Percentiles rank a stretch among this genome's conserved stretches.
Evolutionary conservation across 2,888 invertebrate species (phyloP).

Genomic region (Euplexia lucipara): DNA sequence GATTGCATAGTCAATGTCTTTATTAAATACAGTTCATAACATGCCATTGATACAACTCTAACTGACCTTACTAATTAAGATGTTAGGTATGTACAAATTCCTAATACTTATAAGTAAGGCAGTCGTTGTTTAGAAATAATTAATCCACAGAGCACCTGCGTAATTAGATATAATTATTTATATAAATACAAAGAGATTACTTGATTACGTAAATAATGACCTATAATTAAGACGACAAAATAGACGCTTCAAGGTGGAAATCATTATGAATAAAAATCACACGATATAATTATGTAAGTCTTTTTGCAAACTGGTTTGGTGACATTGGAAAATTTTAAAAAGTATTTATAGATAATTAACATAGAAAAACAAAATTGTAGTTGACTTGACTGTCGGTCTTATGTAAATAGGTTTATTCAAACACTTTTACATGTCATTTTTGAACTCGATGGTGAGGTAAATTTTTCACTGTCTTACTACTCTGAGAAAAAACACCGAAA

Average conservation of each 20-base stretch:
- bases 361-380: not conserved
- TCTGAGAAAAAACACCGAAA: too few relatives aligned
- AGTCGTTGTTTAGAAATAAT: conserved; percentile 31
- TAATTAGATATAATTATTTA: conserved; percentile 35
- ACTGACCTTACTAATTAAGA: conserved; percentile 39
- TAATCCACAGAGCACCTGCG: conserved; percentile 26
- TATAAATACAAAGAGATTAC: conserved; percentile 12
- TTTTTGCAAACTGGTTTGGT: conserved; percentile 31
- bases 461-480: too few relatives aligned
- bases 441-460: too few relatives aligned
- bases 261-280: conserved; percentile 47
- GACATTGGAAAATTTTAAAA: conserved; percentile 27
- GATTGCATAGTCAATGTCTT: conserved; percentile 22
- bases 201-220: conserved; percentile 25
- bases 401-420: too few relatives aligned
- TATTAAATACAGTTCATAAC: conserved; percentile 14
- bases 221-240: conserved; percentile 27
- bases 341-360: conserved; percentile 18
- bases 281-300: conserved; percentile 17
- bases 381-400: too few relatives aligned
- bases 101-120: conserved; percentile 23
- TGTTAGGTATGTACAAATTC: conserved; percentile 31
- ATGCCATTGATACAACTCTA: conserved; percentile 32
- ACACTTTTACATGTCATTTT: too few relatives aligned
- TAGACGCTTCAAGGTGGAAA: conserved; percentile 33